Conservation (phyloP, 2,113 vertebrate species). For the Hippolais icterina region DNA sequence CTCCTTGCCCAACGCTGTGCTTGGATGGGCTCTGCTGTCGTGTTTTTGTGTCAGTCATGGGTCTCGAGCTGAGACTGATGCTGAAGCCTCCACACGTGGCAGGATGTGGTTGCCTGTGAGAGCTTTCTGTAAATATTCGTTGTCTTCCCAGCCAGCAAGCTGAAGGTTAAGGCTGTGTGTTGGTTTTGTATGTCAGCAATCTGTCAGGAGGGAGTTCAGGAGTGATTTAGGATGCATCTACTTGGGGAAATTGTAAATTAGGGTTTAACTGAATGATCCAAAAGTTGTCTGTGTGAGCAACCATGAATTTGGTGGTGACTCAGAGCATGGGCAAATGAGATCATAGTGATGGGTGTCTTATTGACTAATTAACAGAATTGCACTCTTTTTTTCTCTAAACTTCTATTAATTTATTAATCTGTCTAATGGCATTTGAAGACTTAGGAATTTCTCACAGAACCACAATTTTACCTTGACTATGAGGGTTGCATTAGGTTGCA, state of each 20-base stretch:
- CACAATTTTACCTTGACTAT: neutral
- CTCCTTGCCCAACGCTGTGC: neutral
- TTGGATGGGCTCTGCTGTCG: neutral
- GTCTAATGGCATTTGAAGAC: neutral
- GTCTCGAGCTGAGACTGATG: neutral
- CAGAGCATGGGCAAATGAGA: neutral
- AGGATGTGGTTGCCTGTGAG: neutral
- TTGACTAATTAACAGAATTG: neutral
- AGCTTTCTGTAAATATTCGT: neutral
- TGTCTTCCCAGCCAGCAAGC: neutral
- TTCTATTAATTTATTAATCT: neutral
- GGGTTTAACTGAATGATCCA: neutral
- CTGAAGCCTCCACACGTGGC: neutral
- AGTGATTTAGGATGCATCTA: neutral
- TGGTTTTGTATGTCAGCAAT: neutral
- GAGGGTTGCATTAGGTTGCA: neutral
- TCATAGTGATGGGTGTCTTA: neutral
- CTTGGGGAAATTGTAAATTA: neutral
- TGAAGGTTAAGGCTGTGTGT: neutral
- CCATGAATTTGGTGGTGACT: neutral
- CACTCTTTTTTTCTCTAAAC: neutral
- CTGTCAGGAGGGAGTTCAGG: neutral
- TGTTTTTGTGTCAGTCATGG: neutral
- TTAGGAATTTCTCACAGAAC: neutral
- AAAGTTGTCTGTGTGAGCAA: neutral